Base-by-base conservation (phyloP, 2,888 invertebrate genomes). In the Hypomecis punctinalis region DNA sequence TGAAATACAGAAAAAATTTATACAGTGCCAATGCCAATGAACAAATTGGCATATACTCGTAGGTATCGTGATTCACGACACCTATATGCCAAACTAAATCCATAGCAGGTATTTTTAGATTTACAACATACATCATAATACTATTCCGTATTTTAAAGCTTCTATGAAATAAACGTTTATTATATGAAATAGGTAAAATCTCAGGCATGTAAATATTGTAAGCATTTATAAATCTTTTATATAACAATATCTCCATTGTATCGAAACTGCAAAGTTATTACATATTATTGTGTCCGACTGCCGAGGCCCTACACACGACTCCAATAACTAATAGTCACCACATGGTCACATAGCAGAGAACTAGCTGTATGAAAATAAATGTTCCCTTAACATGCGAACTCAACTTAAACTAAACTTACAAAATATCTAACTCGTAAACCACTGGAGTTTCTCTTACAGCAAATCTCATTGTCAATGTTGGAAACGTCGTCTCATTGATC, bases 231-330 rank as follows among this genome's bases (percentile, higher is more conserved):
- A 73, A 70, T 70, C 75, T 72, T 80, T 76, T 76, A 75, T 76
- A 80, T 75, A 76, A 75, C 76, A 79, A 79, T 75, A 77, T 76
- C 71, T 66, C 76, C 74, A 80, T 80, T 82, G 80, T 78, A 71
- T 75, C 60, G 70, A 68, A 73, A 64, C 69, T 66, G 74, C 65
- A 65, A 74, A 78, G 73, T 79, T 81, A 80, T 81, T 74, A 80
- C 79, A 76, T 76, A 79, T 78, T 79, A 77, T 77, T 70, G 69
- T 76, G 79, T 75, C 76, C 67, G 66, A 71, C 59, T 63, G 62
- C 64, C 57, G 67, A 69, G 64, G 61, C 71, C 56, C 51, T 62
- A 66, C 58, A 76, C 71, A 76, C 74, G 75, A 78, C 69, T 69
- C 66, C 74, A 77, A 79, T 81, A 80, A 77, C 70, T 76, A 78